Evolutionary conservation across 92 coral and sea anemone genomes (phyloP).

Genomic region (Pocillopora grandis): DNA sequence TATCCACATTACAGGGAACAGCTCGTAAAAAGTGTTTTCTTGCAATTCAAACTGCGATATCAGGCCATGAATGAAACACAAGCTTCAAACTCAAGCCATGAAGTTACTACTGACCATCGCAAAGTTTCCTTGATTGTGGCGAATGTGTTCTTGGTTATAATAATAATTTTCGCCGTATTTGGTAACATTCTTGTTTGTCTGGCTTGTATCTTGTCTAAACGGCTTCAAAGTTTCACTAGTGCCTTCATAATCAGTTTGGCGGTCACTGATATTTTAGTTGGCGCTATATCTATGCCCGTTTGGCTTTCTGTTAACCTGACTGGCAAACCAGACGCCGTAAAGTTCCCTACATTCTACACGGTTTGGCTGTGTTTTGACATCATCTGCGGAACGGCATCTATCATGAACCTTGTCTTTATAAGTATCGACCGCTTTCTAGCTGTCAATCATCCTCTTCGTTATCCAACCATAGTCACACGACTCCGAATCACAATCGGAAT

Average conservation of each 20-base stretch:
- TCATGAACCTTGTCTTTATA: slow-evolving; percentile 73
- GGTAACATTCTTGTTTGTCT: slow-evolving; percentile 78
- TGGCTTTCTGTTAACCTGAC: slow-evolving; percentile 64
- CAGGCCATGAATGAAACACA: slow-evolving; percentile 22
- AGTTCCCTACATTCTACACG: slow-evolving; percentile 57
- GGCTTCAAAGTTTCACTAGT: slow-evolving; percentile 69
- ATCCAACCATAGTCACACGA: slow-evolving; percentile 61
- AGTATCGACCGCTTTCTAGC: slow-evolving; percentile 82
- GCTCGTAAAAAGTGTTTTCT: too few species aligned
- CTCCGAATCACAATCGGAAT: slow-evolving; percentile 54
- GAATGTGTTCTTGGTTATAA: slow-evolving; percentile 54
- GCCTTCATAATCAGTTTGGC: slow-evolving; percentile 77
- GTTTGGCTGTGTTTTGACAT: slow-evolving; percentile 64
- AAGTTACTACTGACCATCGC: not conserved
- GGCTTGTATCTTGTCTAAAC: slow-evolving; percentile 71
- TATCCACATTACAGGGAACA: too few species aligned
- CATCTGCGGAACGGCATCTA: slow-evolving; percentile 67
- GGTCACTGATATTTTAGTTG: slow-evolving; percentile 69
- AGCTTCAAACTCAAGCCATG: slow-evolving; percentile 6
- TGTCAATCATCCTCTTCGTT: slow-evolving; percentile 67
- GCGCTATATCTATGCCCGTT: slow-evolving; percentile 63
- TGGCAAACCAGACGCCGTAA: slow-evolving; percentile 43
- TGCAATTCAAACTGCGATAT: too few species aligned
- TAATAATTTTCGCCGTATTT: slow-evolving; percentile 55
- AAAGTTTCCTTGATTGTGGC: slow-evolving; percentile 11